Percentiles rank a stretch among this genome's conserved stretches.
phyloP scores from a whole-genome alignment of 2,797 vertebrate species.

The Salarias fasciatus region DNA sequence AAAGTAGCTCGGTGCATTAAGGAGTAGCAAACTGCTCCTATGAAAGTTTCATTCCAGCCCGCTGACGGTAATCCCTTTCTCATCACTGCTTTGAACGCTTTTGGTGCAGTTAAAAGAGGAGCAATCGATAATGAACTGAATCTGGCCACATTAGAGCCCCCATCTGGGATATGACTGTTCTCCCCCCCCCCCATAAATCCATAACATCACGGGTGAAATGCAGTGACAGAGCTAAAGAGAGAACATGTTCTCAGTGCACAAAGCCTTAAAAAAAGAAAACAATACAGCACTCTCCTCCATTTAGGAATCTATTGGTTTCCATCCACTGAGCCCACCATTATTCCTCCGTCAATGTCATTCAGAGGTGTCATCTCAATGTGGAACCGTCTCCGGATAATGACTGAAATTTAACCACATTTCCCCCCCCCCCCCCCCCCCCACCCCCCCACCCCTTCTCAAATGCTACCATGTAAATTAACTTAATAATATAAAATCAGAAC shows the following conservation, averaged over 20 bases:
- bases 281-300: slow-evolving; percentile 47
- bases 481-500: slow-evolving; percentile 16
- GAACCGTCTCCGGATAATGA: slow-evolving; percentile 38
- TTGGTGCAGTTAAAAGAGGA: slow-evolving; percentile 71
- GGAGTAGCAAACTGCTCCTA: slow-evolving; percentile 55
- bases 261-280: slow-evolving; percentile 44
- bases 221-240: slow-evolving; percentile 45
- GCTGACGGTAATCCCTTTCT: slow-evolving; percentile 69
- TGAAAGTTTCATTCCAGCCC: slow-evolving; percentile 72
- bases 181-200: slow-evolving; percentile 66
- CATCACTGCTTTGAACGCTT: slow-evolving; percentile 63
- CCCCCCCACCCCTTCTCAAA: slow-evolving; percentile 10
- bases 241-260: slow-evolving; percentile 32
- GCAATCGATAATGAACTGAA: slow-evolving; percentile 79
- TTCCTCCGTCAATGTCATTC: slow-evolving; percentile 48
- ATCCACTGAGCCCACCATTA: slow-evolving; percentile 40
- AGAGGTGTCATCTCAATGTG: slow-evolving; percentile 36
- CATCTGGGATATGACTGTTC: slow-evolving; percentile 68
- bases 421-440: neutral
- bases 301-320: slow-evolving; percentile 40
- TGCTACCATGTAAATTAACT: slow-evolving; percentile 24
- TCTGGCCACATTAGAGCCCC: slow-evolving; percentile 73
- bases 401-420: slow-evolving; percentile 25
- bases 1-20: slow-evolving; percentile 70
- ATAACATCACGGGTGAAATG: slow-evolving; percentile 69